phyloP scores from a whole-genome alignment of 2,888 invertebrate genomes.

The Camponotus fellah region DNA sequence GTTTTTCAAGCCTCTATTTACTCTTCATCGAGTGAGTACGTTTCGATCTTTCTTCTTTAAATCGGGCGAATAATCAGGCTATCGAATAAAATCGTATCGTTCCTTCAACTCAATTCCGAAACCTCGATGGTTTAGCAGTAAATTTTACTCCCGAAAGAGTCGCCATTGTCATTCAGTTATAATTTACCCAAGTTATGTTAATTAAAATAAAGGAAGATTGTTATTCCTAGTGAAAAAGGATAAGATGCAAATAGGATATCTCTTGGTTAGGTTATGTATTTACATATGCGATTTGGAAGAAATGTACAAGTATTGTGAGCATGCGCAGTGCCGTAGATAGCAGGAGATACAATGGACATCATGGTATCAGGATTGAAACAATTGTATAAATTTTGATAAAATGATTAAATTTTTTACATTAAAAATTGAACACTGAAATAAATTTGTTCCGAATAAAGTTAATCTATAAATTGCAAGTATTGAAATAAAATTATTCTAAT shows the following conservation, averaged over 20 bases:
- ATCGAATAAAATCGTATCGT: not conserved
- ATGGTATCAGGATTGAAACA: not conserved
- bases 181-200: not conserved
- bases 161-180: slow-evolving; percentile 65
- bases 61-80: not conserved
- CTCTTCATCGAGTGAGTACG: slow-evolving; percentile 61
- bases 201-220: not conserved
- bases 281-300: not conserved
- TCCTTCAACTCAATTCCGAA: not conserved
- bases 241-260: not conserved
- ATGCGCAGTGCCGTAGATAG: slow-evolving; percentile 34
- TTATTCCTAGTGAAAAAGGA: not conserved
- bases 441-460: not conserved
- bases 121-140: slow-evolving; percentile 58
- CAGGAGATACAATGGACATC: too few relatives aligned
- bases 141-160: slow-evolving; percentile 20
- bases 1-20: slow-evolving; percentile 25
- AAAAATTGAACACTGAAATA: not conserved
- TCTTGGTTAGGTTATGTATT: slow-evolving; percentile 20
- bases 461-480: not conserved
- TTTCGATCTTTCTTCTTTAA: not conserved
- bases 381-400: not conserved
- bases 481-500: not conserved
- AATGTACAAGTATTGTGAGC: not conserved
- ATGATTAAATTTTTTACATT: too few relatives aligned